phyloP scores from a whole-genome alignment of 2,888 invertebrate species.

The Griposia aprilina region DNA sequence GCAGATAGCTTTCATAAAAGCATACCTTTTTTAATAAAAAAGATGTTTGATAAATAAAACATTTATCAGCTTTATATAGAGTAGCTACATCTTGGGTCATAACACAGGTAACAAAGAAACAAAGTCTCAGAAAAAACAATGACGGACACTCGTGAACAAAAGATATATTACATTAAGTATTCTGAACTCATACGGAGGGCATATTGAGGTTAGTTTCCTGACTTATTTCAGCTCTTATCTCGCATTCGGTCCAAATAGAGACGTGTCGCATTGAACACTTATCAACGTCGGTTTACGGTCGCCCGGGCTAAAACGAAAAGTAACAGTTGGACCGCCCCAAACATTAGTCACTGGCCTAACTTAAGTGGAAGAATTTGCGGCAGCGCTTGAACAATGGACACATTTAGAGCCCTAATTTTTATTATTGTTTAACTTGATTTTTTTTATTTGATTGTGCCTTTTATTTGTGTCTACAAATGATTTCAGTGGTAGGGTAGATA shows the following conservation, averaged over 20 bases:
- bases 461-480: conserved; percentile 10
- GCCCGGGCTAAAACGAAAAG: conserved; percentile 82
- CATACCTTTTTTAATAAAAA: background rate
- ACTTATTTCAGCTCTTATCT: conserved; percentile 80
- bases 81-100: conserved; percentile 6
- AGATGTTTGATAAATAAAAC: background rate
- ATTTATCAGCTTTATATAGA: background rate
- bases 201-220: conserved; percentile 73
- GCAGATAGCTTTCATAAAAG: background rate
- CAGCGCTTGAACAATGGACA: conserved; percentile 78
- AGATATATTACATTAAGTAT: conserved; percentile 64
- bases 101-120: conserved; percentile 17
- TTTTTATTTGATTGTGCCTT: conserved; percentile 4
- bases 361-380: conserved; percentile 84
- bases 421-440: conserved; percentile 43
- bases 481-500: background rate
- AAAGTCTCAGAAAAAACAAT: conserved; percentile 25
- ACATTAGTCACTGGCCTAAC: conserved; percentile 82
- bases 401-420: conserved; percentile 71
- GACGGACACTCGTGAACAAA: conserved; percentile 28
- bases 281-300: conserved; percentile 83
- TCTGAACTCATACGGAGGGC: conserved; percentile 56
- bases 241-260: conserved; percentile 77
- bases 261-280: conserved; percentile 83
- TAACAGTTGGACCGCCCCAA: conserved; percentile 76